These are phyloP conservation scores for Anguilla marmorata DNA, from an alignment of 2,797 vertebrate species.

Conservation along the genomic window DNA sequence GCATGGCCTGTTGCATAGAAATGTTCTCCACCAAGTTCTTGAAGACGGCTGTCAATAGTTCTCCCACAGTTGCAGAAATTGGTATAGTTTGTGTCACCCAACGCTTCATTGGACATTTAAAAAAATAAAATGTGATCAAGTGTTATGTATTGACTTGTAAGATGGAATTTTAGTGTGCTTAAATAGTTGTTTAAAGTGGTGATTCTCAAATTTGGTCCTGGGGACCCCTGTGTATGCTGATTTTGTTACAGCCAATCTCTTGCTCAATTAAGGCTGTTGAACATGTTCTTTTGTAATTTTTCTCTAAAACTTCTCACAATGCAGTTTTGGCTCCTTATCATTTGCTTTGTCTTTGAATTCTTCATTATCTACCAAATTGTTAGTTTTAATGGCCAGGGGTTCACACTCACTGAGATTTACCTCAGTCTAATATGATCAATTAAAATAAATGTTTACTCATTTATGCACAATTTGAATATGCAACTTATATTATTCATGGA, in stretches of 20 bases:
- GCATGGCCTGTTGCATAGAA: slow-evolving; percentile 90
- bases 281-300: background rate
- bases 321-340: background rate
- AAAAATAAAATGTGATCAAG: slow-evolving; percentile 8
- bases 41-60: slow-evolving; percentile 81
- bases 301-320: background rate
- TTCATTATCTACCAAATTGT: too few relatives aligned
- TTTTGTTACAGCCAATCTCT: background rate
- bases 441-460: too few relatives aligned
- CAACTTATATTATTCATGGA: too few relatives aligned
- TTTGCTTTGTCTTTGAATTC: background rate
- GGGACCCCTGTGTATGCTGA: background rate
- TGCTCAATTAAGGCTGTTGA: background rate
- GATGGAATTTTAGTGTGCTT: background rate
- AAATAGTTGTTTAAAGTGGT: background rate
- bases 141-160: background rate
- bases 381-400: too few relatives aligned
- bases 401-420: background rate
- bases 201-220: background rate
- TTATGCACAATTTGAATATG: too few relatives aligned
- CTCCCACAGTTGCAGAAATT: slow-evolving; percentile 97
- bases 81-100: slow-evolving; percentile 93
- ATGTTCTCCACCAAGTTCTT: slow-evolving; percentile 84
- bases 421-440: background rate
- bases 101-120: slow-evolving; percentile 66